phyloP scores from a whole-genome alignment of 1,140 invertebrate genomes.

The Drosophila orosa region DNA sequence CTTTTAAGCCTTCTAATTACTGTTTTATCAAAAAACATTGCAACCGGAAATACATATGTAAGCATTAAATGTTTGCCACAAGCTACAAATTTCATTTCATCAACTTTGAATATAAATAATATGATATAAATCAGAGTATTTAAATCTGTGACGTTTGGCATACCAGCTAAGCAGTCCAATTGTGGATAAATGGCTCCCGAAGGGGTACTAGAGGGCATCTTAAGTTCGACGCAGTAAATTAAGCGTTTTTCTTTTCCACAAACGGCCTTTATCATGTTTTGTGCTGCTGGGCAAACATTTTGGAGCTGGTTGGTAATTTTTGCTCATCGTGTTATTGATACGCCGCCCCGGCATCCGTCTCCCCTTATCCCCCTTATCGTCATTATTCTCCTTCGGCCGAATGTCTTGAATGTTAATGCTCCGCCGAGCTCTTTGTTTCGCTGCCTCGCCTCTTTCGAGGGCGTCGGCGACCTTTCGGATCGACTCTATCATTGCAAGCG shows the following conservation, averaged over 20 bases:
- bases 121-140: background rate
- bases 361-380: conserved; percentile 8
- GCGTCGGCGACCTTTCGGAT: conserved; percentile 55
- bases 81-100: background rate
- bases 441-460: conserved; percentile 44
- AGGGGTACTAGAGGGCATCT: conserved; percentile 16
- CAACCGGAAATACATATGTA: background rate
- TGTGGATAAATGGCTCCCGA: conserved; percentile 5
- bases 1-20: background rate
- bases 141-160: background rate
- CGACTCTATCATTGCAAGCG: conserved; percentile 38
- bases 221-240: conserved; percentile 17
- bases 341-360: conserved; percentile 1
- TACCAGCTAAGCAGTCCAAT: too few species aligned
- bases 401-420: conserved; percentile 57
- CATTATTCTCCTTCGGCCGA: conserved; percentile 16
- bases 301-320: conserved; percentile 58
- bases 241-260: conserved; percentile 6
- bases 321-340: conserved; percentile 67
- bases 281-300: conserved; percentile 45
- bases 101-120: background rate
- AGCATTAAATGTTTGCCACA: background rate
- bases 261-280: conserved; percentile 7
- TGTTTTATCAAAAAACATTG: background rate
- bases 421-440: conserved; percentile 14